Base-by-base conservation (phyloP, 2,113 vertebrate species). In the Odontesthes bonariensis region DNA sequence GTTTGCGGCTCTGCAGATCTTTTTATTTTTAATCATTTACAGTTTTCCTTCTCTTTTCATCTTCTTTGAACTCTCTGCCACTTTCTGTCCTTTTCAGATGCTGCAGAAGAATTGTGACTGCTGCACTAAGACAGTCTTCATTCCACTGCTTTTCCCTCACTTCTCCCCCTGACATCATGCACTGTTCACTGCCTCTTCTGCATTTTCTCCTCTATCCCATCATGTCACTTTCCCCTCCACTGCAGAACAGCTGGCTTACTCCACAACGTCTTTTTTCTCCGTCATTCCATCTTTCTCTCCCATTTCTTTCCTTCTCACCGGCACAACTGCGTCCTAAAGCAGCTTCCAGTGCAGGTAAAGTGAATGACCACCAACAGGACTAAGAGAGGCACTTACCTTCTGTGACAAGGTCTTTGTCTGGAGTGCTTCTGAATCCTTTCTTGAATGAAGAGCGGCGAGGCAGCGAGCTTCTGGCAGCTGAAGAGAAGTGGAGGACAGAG, bases 321-420 rank as follows among this genome's bases (percentile, higher is more conserved):
- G 69, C 59, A 40, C 57, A 42, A 62, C 72, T 63, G 54, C 38
- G 49, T 54, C 54, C 38, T 27, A 2, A 77, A 61, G 35, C 69
- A 40, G 53, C 40, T 60, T 33, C 23, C 23, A 23, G 51, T 64
- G 71, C 42, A 16, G 62, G 69, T 52, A 44, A 54, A 27, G 59
- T 57, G 66, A 59, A 66, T 32, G 40, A 55, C 16, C 54, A 58
- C 16, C 31, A 60, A 33, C 5, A 47, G 68, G 16, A 42, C 55
- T 63, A 16, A 11, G 13, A 0, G 8, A 59, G 8, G 72, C 73
- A 76, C 86, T 84, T 80, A 90, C 89, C 89, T 89, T 66, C 65
- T 52, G 69, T 80, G 76, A 81, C 73, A 63, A 79, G 71, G 85
- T 88, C 80, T 90, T 80, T 31, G 87, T 92, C 86, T 77, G 63